phyloP scores from a whole-genome alignment of 2,888 invertebrate species.

The Meteorus cinctellus region DNA sequence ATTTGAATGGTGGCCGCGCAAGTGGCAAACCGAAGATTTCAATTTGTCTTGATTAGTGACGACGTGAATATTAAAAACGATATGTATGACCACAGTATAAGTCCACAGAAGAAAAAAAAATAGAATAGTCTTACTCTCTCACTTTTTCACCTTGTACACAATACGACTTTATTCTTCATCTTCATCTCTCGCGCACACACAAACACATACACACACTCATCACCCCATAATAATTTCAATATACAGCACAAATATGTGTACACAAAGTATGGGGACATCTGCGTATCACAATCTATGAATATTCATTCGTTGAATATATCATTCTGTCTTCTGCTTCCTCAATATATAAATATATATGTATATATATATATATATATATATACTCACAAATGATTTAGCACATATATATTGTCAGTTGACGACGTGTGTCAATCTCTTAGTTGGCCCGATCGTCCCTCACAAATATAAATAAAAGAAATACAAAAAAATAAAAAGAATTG shows the following conservation, averaged over 20 bases:
- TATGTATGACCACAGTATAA: constrained; percentile 3
- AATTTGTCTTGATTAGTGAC: constrained; percentile 69
- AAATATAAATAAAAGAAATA: neutral
- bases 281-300: constrained; percentile 40
- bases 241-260: neutral
- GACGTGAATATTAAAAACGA: constrained; percentile 65
- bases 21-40: constrained; percentile 62
- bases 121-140: neutral
- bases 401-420: constrained; percentile 29
- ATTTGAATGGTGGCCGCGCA: constrained; percentile 50
- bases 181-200: neutral
- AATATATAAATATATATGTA: neutral
- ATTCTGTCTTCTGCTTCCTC: constrained; percentile 33
- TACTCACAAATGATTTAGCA: constrained; percentile 22
- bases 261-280: constrained; percentile 12
- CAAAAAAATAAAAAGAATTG: neutral
- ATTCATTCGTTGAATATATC: constrained; percentile 41
- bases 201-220: constrained; percentile 14
- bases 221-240: constrained; percentile 9
- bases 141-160: neutral
- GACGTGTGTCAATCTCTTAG: constrained; percentile 32
- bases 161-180: constrained; percentile 9
- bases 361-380: neutral
- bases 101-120: neutral
- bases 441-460: constrained; percentile 2